These are phyloP conservation scores for Vespertilio murinus DNA, from an alignment of 2,797 vertebrate genomes.

Conservation along the genomic window DNA sequence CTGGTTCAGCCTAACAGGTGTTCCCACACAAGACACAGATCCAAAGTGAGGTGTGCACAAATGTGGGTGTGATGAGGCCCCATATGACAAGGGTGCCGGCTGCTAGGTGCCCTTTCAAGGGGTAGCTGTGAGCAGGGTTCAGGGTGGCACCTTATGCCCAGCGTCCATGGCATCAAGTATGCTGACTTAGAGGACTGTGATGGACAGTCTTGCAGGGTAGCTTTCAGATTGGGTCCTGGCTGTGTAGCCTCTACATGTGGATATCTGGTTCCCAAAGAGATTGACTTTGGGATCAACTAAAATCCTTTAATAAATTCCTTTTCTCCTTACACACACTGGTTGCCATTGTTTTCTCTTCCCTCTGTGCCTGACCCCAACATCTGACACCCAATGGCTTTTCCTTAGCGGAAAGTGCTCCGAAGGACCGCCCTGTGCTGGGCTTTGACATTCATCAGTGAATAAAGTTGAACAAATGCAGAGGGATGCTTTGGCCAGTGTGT, in stretches of 20 bases:
- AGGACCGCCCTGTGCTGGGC: not conserved
- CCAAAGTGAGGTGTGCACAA: not conserved
- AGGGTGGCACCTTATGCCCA: fast-evolving
- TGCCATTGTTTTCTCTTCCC: not conserved
- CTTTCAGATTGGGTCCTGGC: not conserved
- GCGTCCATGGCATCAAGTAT: not conserved
- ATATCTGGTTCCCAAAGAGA: not conserved
- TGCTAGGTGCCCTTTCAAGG: not conserved
- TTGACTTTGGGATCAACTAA: not conserved
- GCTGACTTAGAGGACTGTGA: not conserved
- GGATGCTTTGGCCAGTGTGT: not conserved
- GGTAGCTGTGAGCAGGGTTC: too few species aligned
- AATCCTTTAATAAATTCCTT: not conserved
- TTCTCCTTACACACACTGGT: not conserved
- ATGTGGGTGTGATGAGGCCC: not conserved
- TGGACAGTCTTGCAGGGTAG: not conserved
- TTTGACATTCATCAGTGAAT: not conserved
- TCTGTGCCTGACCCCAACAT: not conserved
- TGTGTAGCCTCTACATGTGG: not conserved
- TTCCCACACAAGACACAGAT: fast-evolving
- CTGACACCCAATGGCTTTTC: not conserved
- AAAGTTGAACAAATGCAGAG: not conserved
- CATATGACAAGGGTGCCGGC: not conserved
- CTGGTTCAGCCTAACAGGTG: too few species aligned
- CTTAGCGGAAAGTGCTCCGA: not conserved